Evolutionary conservation across 2,797 vertebrate genomes (phyloP).

Genomic region (Cichlasoma orientale): DNA sequence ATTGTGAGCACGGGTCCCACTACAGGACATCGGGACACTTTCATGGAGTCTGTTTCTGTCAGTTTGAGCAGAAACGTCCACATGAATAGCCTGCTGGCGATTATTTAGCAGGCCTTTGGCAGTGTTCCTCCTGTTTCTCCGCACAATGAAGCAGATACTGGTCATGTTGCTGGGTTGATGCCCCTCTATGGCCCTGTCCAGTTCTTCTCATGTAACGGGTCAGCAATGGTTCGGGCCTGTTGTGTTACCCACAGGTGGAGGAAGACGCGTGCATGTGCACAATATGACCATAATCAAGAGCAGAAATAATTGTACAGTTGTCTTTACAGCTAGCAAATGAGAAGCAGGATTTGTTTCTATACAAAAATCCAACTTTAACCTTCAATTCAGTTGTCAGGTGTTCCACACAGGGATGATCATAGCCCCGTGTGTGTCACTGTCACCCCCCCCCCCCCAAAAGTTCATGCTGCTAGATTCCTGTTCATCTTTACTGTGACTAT

Average conservation of each 20-base stretch:
- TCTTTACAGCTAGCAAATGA: not conserved
- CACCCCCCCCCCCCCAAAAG: not conserved
- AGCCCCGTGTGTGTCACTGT: not conserved
- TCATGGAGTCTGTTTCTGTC: not conserved
- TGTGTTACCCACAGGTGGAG: not conserved
- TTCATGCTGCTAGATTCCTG: not conserved
- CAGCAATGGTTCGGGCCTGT: not conserved
- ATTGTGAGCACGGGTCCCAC: not conserved
- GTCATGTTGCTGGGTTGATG: not conserved
- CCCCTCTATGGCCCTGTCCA: not conserved
- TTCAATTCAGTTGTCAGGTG: not conserved
- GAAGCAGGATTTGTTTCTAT: not conserved
- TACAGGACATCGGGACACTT: not conserved
- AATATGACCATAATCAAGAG: not conserved
- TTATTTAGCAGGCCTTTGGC: not conserved
- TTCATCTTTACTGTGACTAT: constrained; percentile 16
- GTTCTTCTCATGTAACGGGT: not conserved
- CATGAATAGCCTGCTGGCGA: not conserved
- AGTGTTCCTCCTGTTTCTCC: not conserved
- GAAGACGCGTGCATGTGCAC: not conserved
- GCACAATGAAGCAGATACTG: not conserved
- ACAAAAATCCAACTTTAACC: not conserved
- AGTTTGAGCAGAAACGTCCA: not conserved
- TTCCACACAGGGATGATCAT: not conserved
- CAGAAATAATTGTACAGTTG: not conserved